phyloP scores from a whole-genome alignment of 1,140 invertebrate genomes.

The Halyomorpha halys region DNA sequence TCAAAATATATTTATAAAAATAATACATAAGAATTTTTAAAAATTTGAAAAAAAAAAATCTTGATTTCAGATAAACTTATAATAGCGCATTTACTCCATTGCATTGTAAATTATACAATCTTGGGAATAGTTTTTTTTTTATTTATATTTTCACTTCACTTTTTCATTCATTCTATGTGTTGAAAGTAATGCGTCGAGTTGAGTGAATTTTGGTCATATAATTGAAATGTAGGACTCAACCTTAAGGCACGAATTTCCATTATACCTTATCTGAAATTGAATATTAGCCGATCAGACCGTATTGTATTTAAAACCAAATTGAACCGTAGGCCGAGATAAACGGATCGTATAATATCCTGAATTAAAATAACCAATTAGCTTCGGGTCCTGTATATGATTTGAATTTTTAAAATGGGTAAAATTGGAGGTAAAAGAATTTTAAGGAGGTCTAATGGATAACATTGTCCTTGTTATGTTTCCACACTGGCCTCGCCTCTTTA shows the following conservation, averaged over 20 bases:
- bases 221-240: neutral
- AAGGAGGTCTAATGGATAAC: neutral
- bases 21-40: too few relatives aligned
- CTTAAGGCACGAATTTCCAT: constrained; percentile 5
- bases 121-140: too few relatives aligned
- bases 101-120: too few relatives aligned
- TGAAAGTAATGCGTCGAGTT: too few relatives aligned
- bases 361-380: constrained; percentile 9
- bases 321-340: constrained; percentile 1
- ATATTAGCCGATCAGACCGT: neutral
- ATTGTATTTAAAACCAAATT: constrained; percentile 18
- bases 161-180: too few relatives aligned
- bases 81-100: too few relatives aligned
- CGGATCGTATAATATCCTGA: neutral
- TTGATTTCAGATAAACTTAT: too few relatives aligned
- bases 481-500: neutral
- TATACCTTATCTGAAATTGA: neutral
- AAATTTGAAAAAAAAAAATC: too few relatives aligned
- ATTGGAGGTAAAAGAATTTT: constrained; percentile 3
- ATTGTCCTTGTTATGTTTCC: constrained; percentile 1
- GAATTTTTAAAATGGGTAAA: constrained; percentile 10
- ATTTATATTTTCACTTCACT: too few relatives aligned
- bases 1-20: too few relatives aligned
- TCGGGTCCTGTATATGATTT: constrained; percentile 6
- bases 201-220: too few relatives aligned